Evolutionary conservation across 2,888 invertebrate genomes (phyloP), one percentile per base, ranked within the genome.

Genomic region (Labia minor): DNA sequence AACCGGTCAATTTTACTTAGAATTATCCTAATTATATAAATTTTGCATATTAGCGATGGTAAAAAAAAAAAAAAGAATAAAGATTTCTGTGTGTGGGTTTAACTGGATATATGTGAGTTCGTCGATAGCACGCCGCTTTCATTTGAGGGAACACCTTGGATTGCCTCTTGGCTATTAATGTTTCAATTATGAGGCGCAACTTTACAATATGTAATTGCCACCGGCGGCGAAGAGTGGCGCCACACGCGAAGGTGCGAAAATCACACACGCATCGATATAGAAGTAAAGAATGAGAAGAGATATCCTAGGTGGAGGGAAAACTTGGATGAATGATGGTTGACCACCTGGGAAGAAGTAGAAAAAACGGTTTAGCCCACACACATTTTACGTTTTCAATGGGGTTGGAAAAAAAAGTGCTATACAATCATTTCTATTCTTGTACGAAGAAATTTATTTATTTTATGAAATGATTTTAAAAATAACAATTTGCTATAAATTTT

Each of bases 201-300:
- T 49, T 49, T 49, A 49, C 49, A 49, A 49, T 49, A 49, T 49
- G 49, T 49, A 49, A 49, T 49, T 49, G 49, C 49, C 49, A 49
- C 49, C 49, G 49, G n/a, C 49, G 49, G 49, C 49, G 8, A 49
- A 11, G 49, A 49, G 49, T 49, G 49, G 49, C 49, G 49, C 49
- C 49, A 49, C 49, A 49, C 49, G 49, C 49, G 49, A 49, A 49
- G 49, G 49, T 49, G 49, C 49, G 49, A 49, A 49, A 49, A 49
- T 49, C 49, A 49, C 49, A 49, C 49, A 49, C 49, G 49, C 49
- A 49, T 49, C 3, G 49, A 10, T 3, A 10, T 49, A 49, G 3
- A 49, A 49, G 49, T 8, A 14, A 2, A 14, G 49, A 49, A 14
- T 2, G 49, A 49, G n/a, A 49, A 49, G 49, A 26, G 4, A 26